A percentile compares a stretch with the other conserved stretches of the same genome.
These are phyloP conservation scores for Heliconius melpomene DNA, from an alignment of 1,140 invertebrate species.

Conservation along the genomic window DNA sequence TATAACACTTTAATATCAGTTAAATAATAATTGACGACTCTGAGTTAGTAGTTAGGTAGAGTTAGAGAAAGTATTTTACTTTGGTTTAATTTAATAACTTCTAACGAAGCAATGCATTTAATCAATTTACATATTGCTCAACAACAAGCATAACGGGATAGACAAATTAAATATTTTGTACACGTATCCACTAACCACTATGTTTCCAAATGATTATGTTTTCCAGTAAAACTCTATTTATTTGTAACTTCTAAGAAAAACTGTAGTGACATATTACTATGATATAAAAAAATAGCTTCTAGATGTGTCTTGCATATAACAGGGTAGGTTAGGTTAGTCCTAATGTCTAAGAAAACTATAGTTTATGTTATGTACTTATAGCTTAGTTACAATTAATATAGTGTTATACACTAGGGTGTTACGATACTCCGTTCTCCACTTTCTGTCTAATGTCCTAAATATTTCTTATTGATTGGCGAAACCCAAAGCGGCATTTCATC, in stretches of 20 bases:
- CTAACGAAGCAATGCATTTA: conserved; percentile 4
- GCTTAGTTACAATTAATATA: too few relatives aligned
- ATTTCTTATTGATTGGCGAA: too few relatives aligned
- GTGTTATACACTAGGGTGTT: too few relatives aligned
- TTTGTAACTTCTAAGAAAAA: background rate
- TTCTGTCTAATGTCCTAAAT: too few relatives aligned
- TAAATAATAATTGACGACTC: background rate
- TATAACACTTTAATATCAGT: background rate
- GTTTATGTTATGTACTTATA: too few relatives aligned
- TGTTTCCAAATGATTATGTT: conserved; percentile 1
- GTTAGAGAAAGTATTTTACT: background rate
- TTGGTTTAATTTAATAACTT: background rate
- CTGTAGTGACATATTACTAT: background rate
- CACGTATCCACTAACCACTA: background rate
- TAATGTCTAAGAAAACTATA: too few relatives aligned
- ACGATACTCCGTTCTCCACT: too few relatives aligned
- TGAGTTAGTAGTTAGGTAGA: background rate
- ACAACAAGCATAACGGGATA: background rate
- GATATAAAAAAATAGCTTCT: too few relatives aligned
- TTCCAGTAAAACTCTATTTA: background rate
- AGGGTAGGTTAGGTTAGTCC: too few relatives aligned
- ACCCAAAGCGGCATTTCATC: too few relatives aligned
- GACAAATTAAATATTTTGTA: conserved; percentile 5
- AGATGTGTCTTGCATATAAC: too few relatives aligned
- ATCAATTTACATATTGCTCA: conserved; percentile 8